Conservation (phyloP, 2,113 vertebrate genomes). For the Ptilorrhoa leucosticta region DNA sequence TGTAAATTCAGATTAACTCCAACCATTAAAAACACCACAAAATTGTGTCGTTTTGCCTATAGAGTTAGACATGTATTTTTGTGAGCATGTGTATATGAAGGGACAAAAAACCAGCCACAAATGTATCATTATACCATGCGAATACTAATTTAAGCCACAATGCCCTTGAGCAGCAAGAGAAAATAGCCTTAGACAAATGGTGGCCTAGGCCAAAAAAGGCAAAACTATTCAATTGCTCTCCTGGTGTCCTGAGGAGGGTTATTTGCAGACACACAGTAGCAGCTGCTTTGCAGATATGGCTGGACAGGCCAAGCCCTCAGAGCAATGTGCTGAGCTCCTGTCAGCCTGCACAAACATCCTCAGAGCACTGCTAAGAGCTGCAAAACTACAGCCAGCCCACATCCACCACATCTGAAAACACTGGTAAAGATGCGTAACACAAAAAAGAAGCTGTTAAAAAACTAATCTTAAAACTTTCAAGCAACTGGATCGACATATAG, state of each 20-base stretch:
- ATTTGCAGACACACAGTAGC: slow-evolving; percentile 63
- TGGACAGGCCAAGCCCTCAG: slow-evolving; percentile 18
- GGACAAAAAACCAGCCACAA: neutral
- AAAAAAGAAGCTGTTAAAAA: neutral
- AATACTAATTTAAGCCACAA: slow-evolving; percentile 59
- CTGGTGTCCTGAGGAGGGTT: slow-evolving; percentile 68
- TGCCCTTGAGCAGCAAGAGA: slow-evolving; percentile 61
- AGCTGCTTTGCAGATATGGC: slow-evolving; percentile 58
- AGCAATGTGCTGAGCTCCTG: neutral
- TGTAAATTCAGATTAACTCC: neutral
- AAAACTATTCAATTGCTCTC: slow-evolving; percentile 76
- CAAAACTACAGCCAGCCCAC: neutral
- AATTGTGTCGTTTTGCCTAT: accelerated
- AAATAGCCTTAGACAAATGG: slow-evolving; percentile 72
- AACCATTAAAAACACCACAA: neutral
- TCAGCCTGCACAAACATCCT: neutral
- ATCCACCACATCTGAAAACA: neutral
- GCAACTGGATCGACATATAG: neutral
- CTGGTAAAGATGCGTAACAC: neutral
- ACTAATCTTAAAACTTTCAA: neutral
- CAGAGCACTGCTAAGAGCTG: neutral
- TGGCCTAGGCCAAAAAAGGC: slow-evolving; percentile 76
- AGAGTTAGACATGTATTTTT: neutral
- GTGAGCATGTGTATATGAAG: neutral
- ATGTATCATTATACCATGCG: neutral